Evolutionary conservation across 2,113 vertebrate species (phyloP).

Genomic region (Gymnarchus niloticus): DNA sequence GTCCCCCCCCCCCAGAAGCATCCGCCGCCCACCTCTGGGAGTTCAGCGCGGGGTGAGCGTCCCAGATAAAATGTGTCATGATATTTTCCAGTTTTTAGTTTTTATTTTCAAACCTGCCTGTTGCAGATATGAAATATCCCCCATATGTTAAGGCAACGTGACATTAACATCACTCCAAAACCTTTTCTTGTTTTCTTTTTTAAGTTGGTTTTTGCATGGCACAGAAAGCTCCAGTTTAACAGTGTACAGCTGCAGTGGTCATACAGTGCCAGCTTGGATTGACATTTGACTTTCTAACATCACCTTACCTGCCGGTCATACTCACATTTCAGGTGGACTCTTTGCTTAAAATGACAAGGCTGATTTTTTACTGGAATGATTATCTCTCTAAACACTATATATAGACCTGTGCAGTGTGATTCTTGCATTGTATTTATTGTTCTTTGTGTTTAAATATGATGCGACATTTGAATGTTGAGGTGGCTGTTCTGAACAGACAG

Average conservation of each 20-base stretch:
- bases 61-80: constrained; percentile 30
- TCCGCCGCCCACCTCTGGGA: constrained; percentile 12
- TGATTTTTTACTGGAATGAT: not conserved
- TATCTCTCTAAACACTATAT: not conserved
- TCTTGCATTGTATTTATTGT: not conserved
- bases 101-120: constrained; percentile 28
- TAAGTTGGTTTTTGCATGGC: not conserved
- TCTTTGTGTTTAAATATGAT: not conserved
- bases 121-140: constrained; percentile 25
- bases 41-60: constrained; percentile 34
- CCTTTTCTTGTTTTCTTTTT: not conserved
- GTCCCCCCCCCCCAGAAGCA: no score
- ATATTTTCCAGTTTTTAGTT: constrained; percentile 31
- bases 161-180: not conserved
- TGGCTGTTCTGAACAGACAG: not conserved
- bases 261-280: not conserved
- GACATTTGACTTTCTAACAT: not conserved
- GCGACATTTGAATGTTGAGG: not conserved
- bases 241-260: not conserved
- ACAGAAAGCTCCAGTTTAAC: not conserved
- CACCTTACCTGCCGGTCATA: not conserved
- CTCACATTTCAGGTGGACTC: not conserved
- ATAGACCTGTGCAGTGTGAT: not conserved
- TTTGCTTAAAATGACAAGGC: not conserved
- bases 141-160: constrained; percentile 12